These are phyloP conservation scores for Acrossocheilus fasciatus DNA, from an alignment of 2,797 vertebrate species.

Conservation along the genomic window DNA sequence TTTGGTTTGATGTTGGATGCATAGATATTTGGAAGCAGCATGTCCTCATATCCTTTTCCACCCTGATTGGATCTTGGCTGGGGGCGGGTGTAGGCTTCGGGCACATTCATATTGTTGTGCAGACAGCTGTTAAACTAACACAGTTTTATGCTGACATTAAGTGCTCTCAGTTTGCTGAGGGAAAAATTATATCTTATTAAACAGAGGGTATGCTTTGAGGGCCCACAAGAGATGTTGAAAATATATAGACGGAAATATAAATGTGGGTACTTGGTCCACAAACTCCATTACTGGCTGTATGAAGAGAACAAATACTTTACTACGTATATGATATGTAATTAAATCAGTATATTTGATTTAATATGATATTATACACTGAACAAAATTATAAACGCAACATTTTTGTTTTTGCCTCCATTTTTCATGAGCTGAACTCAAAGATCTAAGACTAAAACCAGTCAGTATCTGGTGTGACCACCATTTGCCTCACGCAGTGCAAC, in stretches of 20 bases:
- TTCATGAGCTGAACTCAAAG: too few species aligned
- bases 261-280: constrained; percentile 43
- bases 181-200: constrained; percentile 63
- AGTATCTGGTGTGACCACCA: too few species aligned
- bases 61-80: neutral
- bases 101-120: constrained; percentile 45
- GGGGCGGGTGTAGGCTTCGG: neutral
- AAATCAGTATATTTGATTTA: neutral
- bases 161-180: constrained; percentile 64
- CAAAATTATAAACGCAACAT: too few species aligned
- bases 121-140: constrained; percentile 57
- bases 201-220: constrained; percentile 54
- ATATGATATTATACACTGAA: neutral
- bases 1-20: neutral
- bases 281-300: constrained; percentile 48
- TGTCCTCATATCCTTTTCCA: neutral
- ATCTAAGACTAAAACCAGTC: too few species aligned
- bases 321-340: constrained; percentile 43
- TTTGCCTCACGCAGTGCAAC: too few species aligned
- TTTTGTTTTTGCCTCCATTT: too few species aligned
- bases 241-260: constrained; percentile 41
- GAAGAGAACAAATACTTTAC: constrained; percentile 29
- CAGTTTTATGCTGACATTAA: constrained; percentile 64
- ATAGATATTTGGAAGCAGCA: neutral
- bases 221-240: constrained; percentile 40